A percentile compares a stretch with the other conserved stretches of the same genome.
phyloP scores from a whole-genome alignment of 1,140 invertebrate species.

The Ylistrum balloti region DNA sequence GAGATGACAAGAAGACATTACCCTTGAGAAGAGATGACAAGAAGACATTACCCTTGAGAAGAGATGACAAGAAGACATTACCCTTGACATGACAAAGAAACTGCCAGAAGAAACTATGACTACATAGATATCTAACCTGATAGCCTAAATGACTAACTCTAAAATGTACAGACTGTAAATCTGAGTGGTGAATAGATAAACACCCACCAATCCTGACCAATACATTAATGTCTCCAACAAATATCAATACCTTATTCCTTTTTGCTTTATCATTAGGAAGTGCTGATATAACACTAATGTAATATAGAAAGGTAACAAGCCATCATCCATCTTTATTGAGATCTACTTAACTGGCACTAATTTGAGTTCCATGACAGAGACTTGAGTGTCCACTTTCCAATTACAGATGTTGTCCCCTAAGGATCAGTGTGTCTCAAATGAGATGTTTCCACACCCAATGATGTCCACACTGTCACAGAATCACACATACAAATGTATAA shows the following conservation, averaged over 20 bases:
- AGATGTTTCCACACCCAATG: neutral
- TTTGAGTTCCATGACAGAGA: slow-evolving; percentile 16
- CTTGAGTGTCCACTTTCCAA: neutral
- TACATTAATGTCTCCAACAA: neutral
- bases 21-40: too few relatives aligned
- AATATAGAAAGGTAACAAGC: neutral
- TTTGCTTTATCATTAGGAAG: slow-evolving; percentile 1
- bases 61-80: too few relatives aligned
- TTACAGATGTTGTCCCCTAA: neutral
- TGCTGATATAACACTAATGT: neutral
- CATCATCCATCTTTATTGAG: slow-evolving; percentile 3
- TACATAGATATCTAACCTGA: too few relatives aligned
- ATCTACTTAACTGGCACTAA: neutral
- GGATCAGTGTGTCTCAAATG: slow-evolving; percentile 6
- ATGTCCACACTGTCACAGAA: neutral
- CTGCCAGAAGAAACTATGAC: too few relatives aligned
- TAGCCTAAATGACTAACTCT: neutral
- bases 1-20: too few relatives aligned
- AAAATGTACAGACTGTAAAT: neutral
- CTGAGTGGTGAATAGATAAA: neutral
- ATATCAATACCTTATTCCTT: neutral
- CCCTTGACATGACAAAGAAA: too few relatives aligned
- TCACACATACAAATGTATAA: too few relatives aligned
- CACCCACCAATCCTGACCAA: neutral
- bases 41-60: too few relatives aligned